phyloP scores from a whole-genome alignment of 2,797 vertebrate species.

The Aldrovandia affinis region DNA sequence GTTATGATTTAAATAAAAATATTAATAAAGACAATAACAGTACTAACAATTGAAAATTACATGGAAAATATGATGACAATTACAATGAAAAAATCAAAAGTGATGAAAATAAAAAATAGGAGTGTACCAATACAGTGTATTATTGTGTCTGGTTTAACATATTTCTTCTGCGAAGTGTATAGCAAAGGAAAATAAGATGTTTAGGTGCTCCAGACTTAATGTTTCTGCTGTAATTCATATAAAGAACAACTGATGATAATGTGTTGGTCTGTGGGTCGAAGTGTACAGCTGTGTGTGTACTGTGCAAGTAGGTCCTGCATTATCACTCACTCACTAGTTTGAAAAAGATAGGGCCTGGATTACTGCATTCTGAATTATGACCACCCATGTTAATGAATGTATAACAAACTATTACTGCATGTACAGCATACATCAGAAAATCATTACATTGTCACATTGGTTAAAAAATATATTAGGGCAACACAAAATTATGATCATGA shows the following conservation, averaged over 20 bases:
- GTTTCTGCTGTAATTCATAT: background rate
- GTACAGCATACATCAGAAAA: background rate
- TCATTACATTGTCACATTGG: background rate
- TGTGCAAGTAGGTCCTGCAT: background rate
- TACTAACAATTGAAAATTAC: slow-evolving; percentile 29
- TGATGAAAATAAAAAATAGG: background rate
- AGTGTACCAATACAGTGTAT: background rate
- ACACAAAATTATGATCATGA: background rate
- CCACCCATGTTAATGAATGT: background rate
- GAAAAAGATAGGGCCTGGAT: background rate
- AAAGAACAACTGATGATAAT: background rate
- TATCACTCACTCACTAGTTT: background rate
- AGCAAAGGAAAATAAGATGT: background rate
- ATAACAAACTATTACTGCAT: background rate
- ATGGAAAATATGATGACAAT: slow-evolving; percentile 19
- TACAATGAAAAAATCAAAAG: slow-evolving; percentile 1
- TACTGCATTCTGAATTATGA: background rate
- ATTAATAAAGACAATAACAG: slow-evolving; percentile 26
- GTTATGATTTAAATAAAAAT: slow-evolving; percentile 34
- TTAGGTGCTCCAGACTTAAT: background rate
- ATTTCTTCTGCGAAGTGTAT: background rate
- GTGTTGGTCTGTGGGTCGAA: background rate
- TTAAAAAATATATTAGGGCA: background rate
- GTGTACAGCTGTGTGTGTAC: background rate
- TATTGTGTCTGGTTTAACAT: background rate